Evolutionary conservation across 2,113 vertebrate genomes (phyloP), one percentile per base, ranked within the genome.

Genomic region (Oncorhynchus tshawytscha): DNA sequence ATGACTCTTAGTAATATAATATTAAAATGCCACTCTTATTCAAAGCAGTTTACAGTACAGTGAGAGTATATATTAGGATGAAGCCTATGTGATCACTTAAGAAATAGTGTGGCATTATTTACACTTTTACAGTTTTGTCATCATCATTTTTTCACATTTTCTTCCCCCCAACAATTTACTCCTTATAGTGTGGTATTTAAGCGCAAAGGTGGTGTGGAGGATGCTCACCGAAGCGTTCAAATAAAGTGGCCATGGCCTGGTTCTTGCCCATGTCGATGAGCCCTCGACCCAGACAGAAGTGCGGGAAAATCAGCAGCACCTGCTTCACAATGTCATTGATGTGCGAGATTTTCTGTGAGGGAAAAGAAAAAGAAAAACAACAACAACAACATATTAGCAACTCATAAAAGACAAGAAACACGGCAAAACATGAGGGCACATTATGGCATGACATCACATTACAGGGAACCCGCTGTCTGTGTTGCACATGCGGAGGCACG

Each of bases 221-320:
- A 93, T 90, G 80, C 88, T 90, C 77, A 99, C 98, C 98, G 89
- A 99, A 95, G 65, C 90, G 92, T 88, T 93, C 94, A 78, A 95
- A 92, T 59, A 98, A 92, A 12, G 95, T 96, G 22, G 95, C 97
- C 93, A 95, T 96, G 0, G 96, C 97, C 88, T 99, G 96, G 81
- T 99, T 99, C 89, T 95, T 97, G 82, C 98, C 98, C 98, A 99
- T 99, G 88, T 99, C 98, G 31, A 99, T 98, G 2, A 99, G 94
- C 6, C 98, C 98, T 69, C 98, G 90, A 6, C 98, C 98, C 85
- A 99, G 87, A 82, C 98, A 99, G 93, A 99, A 99, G 84, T 99
- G 98, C 27, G 98, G 98, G 80, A 99, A 99, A 75, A 99, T 95
- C 78, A 99, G 91, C 77, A 99, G 94, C 73, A 96, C 96, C 25